Evolutionary conservation across 2,888 invertebrate species (phyloP).

Genomic region (Caenorhabditis virilis): DNA sequence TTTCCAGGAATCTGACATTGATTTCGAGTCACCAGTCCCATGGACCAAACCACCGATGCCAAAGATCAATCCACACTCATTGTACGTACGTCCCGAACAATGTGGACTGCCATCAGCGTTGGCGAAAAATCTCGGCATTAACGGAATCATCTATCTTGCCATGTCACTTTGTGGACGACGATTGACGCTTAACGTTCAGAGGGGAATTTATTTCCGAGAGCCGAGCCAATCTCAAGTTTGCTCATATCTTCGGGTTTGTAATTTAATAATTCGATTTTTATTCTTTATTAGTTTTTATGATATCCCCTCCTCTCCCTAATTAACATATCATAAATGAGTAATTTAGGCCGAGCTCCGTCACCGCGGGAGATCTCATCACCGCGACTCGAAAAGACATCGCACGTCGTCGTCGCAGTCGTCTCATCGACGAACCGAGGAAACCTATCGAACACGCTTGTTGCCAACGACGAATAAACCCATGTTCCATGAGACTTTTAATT

Average conservation of each 20-base stretch:
- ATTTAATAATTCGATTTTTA: too few relatives aligned
- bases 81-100: slow-evolving; percentile 39
- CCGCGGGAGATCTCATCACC: slow-evolving; percentile 3
- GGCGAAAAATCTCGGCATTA: slow-evolving; percentile 37
- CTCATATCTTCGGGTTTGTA: slow-evolving; percentile 32
- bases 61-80: neutral
- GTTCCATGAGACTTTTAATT: slow-evolving; percentile 48
- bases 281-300: too few relatives aligned
- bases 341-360: slow-evolving; percentile 25
- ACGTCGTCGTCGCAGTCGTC: slow-evolving; percentile 14
- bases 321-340: too few relatives aligned
- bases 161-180: slow-evolving; percentile 43
- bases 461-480: slow-evolving; percentile 41
- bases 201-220: slow-evolving; percentile 47
- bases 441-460: slow-evolving; percentile 38
- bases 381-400: slow-evolving; percentile 17
- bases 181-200: slow-evolving; percentile 40
- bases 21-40: neutral
- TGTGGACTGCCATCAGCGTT: slow-evolving; percentile 35
- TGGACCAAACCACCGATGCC: neutral
- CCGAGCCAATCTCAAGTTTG: slow-evolving; percentile 18
- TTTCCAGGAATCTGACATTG: slow-evolving; percentile 5
- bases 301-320: too few relatives aligned
- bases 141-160: slow-evolving; percentile 46
- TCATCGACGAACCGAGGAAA: slow-evolving; percentile 14